Conservation (phyloP, 1,140 invertebrate genomes). For the Drosophila yakuba region DNA sequence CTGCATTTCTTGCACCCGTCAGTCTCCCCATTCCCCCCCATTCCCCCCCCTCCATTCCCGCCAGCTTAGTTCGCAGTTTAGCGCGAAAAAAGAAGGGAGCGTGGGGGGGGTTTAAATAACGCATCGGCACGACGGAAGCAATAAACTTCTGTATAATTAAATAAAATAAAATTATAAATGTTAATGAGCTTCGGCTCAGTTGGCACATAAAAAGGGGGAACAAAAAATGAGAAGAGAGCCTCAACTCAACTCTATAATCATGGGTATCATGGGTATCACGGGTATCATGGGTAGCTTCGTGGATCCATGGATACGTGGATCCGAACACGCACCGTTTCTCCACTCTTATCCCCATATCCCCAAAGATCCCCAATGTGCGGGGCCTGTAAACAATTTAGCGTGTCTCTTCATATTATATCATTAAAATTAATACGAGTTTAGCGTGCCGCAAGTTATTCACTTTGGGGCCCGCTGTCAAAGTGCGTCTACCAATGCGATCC, state of each 20-base stretch:
- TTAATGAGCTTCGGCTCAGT: slow-evolving; percentile 56
- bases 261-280: background rate
- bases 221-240: background rate
- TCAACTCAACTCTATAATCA: slow-evolving; percentile 27
- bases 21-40: background rate
- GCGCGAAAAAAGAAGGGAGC: slow-evolving; percentile 19
- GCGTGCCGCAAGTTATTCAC: slow-evolving; percentile 68
- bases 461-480: slow-evolving; percentile 47
- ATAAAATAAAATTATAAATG: slow-evolving; percentile 83
- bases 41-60: background rate
- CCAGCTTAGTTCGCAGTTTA: slow-evolving; percentile 73
- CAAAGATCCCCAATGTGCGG: too few species aligned
- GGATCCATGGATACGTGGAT: background rate
- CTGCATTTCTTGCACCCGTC: slow-evolving; percentile 35
- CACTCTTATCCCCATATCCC: background rate
- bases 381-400: slow-evolving; percentile 79
- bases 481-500: slow-evolving; percentile 49
- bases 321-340: slow-evolving; percentile 17
- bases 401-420: slow-evolving; percentile 81
- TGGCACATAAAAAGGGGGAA: background rate
- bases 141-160: slow-evolving; percentile 83
- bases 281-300: too few species aligned
- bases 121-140: slow-evolving; percentile 73
- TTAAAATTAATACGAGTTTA: slow-evolving; percentile 81
- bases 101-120: slow-evolving; percentile 31